Percentiles rank a stretch among this genome's conserved stretches.
Conservation (phyloP, 2,113 vertebrate genomes). For the Datnioides undecimradiatus region DNA sequence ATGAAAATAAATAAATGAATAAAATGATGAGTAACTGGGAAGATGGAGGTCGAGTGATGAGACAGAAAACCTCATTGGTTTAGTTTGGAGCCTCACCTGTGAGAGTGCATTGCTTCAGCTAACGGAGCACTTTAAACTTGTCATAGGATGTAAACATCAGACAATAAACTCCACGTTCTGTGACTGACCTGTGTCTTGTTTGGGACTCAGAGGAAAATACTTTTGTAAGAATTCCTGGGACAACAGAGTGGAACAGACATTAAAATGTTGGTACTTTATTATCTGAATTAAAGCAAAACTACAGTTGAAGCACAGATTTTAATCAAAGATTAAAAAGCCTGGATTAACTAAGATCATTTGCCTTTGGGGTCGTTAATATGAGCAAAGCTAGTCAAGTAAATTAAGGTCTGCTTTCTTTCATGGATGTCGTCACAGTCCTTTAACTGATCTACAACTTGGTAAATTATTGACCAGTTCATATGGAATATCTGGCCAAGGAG, state of each 20-base stretch:
- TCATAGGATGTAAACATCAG: background rate
- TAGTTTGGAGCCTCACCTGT: slow-evolving; percentile 9
- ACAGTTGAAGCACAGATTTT: background rate
- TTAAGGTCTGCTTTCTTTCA: background rate
- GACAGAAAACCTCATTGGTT: background rate
- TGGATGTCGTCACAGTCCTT: background rate
- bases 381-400: background rate
- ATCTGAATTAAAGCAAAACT: background rate
- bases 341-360: too few relatives aligned
- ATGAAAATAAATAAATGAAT: background rate
- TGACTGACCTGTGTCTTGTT: background rate
- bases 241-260: background rate
- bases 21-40: background rate
- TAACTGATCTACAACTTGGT: background rate
- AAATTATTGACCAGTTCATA: slow-evolving; percentile 20
- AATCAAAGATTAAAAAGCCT: slow-evolving; percentile 5
- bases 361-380: background rate
- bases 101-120: background rate
- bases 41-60: background rate
- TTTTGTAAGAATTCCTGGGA: background rate
- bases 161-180: background rate
- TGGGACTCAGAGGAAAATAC: background rate
- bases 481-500: background rate
- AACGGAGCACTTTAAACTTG: background rate
- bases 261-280: background rate